Evolutionary conservation across 2,888 invertebrate species (phyloP).

Genomic region (Melangyna quadrimaculata): DNA sequence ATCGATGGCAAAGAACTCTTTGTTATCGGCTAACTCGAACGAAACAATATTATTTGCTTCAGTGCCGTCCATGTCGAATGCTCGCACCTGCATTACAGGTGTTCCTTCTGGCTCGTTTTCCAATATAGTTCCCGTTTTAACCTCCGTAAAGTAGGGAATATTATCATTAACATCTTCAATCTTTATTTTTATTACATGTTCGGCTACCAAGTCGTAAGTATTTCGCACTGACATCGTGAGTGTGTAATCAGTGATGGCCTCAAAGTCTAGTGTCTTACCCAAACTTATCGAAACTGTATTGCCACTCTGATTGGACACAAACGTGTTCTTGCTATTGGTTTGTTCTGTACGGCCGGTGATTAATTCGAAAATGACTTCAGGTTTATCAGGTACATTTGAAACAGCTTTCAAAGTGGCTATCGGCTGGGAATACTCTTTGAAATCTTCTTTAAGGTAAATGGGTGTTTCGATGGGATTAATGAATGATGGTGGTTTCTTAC

Average conservation of each 20-base stretch:
- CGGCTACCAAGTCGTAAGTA: constrained; percentile 89
- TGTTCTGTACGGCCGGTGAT: constrained; percentile 92
- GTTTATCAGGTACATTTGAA: constrained; percentile 89
- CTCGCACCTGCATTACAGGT: constrained; percentile 91
- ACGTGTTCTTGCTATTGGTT: constrained; percentile 91
- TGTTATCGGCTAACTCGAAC: constrained; percentile 87
- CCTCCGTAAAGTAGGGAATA: constrained; percentile 92
- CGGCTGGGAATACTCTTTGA: constrained; percentile 86
- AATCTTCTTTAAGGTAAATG: constrained; percentile 88
- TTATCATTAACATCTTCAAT: constrained; percentile 95
- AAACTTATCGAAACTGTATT: constrained; percentile 89
- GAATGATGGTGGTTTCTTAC: constrained; percentile 91
- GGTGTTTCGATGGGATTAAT: constrained; percentile 82
- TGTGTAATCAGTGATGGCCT: constrained; percentile 91
- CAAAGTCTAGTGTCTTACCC: constrained; percentile 90
- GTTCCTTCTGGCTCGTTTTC: constrained; percentile 93
- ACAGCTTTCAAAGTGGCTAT: constrained; percentile 89
- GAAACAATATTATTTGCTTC: constrained; percentile 90
- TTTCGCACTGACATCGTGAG: constrained; percentile 92
- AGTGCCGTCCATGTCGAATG: constrained; percentile 93
- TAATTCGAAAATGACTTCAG: constrained; percentile 89
- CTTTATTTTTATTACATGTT: constrained; percentile 89
- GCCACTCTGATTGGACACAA: constrained; percentile 85
- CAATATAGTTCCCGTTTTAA: constrained; percentile 89
- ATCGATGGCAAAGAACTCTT: constrained; percentile 92